A percentile compares a stretch with the other conserved stretches of the same genome.
Conservation (phyloP, 2,888 invertebrate species). For the Andrena bucephala region DNA sequence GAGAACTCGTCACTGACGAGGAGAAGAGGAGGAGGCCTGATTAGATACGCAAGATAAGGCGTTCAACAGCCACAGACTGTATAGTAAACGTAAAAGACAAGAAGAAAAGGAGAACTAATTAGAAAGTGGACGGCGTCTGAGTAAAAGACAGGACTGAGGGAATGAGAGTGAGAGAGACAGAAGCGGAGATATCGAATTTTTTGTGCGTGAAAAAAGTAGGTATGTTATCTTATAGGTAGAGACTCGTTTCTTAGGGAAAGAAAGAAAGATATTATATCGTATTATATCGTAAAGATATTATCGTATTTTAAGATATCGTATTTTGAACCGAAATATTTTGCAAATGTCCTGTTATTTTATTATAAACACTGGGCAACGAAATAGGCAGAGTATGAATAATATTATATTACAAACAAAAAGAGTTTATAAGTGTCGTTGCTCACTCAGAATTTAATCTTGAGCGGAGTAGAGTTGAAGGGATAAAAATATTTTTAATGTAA, state of each 20-base stretch:
- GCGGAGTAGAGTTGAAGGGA: too few relatives aligned
- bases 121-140: neutral
- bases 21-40: neutral
- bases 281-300: too few relatives aligned
- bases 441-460: too few relatives aligned
- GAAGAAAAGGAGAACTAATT: neutral
- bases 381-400: too few relatives aligned
- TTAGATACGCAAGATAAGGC: conserved; percentile 29
- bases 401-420: too few relatives aligned
- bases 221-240: neutral
- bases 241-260: neutral
- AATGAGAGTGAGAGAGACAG: neutral
- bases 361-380: too few relatives aligned
- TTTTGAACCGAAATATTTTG: too few relatives aligned
- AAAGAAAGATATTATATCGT: too few relatives aligned
- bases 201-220: neutral
- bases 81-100: neutral
- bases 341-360: too few relatives aligned
- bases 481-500: too few relatives aligned
- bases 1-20: conserved; percentile 11
- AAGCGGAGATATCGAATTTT: neutral
- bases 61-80: neutral
- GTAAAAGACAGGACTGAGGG: neutral
- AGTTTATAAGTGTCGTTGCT: too few relatives aligned
- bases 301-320: too few relatives aligned